These are phyloP conservation scores for Machaerirhynchus nigripectus DNA, from an alignment of 2,113 vertebrate species.

Conservation along the genomic window DNA sequence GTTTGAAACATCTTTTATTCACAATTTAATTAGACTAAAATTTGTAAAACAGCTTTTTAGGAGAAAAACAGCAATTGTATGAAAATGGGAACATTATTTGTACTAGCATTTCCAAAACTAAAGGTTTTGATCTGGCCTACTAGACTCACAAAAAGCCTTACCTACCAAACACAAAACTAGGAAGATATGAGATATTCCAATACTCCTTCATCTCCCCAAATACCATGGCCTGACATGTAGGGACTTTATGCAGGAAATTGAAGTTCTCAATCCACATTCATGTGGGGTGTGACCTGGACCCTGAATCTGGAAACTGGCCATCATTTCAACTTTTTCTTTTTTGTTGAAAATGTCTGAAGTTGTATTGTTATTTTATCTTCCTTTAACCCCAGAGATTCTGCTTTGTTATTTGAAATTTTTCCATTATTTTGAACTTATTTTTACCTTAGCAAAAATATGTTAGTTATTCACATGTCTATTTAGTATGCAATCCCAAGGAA, in stretches of 20 bases:
- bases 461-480: background rate
- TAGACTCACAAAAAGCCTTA: background rate
- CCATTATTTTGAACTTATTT: background rate
- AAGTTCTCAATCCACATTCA: background rate
- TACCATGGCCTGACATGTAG: background rate
- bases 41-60: background rate
- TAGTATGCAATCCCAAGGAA: background rate
- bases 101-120: background rate
- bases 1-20: background rate
- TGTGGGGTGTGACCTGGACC: fast-evolving
- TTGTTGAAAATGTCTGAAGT: background rate
- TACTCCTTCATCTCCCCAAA: background rate
- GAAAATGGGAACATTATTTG: background rate
- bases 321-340: background rate
- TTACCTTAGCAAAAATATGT: background rate
- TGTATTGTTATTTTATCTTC: background rate
- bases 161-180: background rate
- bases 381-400: background rate
- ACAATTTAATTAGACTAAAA: background rate
- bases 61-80: background rate
- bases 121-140: background rate
- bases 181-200: background rate
- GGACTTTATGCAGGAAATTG: fast-evolving
- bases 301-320: background rate
- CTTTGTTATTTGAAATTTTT: background rate